phyloP scores from a whole-genome alignment of 2,113 vertebrate genomes.

The Podarcis raffonei region DNA sequence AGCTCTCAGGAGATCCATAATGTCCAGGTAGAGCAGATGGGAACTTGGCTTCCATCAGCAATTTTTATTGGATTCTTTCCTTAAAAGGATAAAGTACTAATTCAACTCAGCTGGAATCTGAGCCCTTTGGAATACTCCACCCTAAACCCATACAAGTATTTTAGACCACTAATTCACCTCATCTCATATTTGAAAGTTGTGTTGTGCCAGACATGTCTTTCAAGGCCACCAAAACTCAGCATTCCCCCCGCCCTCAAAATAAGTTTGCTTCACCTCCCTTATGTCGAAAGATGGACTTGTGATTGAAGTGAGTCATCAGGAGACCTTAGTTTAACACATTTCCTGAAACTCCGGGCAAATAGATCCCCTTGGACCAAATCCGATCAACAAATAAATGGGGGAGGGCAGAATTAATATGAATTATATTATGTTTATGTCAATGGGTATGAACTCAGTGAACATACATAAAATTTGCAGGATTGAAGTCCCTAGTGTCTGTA shows the following conservation, averaged over 20 bases:
- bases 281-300: neutral
- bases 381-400: neutral
- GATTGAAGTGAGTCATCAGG: neutral
- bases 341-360: neutral
- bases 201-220: neutral
- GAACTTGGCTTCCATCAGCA: constrained; percentile 21
- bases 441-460: accelerated
- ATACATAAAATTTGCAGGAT: neutral
- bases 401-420: neutral
- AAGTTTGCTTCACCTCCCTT: neutral
- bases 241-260: neutral
- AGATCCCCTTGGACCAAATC: neutral
- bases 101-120: constrained; percentile 19
- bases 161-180: neutral
- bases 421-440: neutral
- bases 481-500: neutral
- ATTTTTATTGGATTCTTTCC: constrained; percentile 8
- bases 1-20: neutral
- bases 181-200: constrained; percentile 8
- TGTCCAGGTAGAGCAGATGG: constrained; percentile 16
- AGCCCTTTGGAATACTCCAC: constrained; percentile 14
- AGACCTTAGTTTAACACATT: neutral
- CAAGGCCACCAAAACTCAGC: neutral
- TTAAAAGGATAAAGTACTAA: constrained; percentile 28
- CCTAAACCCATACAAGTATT: neutral